These are phyloP conservation scores for Lytechinus pictus DNA, from an alignment of 35 echinoderm and acorn worm species.

Conservation along the genomic window DNA sequence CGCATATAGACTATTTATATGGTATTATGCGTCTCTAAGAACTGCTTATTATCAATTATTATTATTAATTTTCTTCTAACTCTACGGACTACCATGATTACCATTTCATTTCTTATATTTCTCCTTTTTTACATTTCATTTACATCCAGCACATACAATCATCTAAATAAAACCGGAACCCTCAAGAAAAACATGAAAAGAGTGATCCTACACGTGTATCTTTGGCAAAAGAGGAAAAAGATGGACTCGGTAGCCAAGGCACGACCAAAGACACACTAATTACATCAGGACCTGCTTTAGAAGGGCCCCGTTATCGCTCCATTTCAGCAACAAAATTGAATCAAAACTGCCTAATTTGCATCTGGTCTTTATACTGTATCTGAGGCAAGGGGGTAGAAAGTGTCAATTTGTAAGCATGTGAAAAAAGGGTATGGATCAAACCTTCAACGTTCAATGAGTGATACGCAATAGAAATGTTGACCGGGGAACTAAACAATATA, in stretches of 20 bases:
- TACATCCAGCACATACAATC: too few relatives aligned
- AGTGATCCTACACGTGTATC: neutral
- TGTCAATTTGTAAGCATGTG: neutral
- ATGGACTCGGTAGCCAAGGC: neutral
- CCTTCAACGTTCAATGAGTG: neutral
- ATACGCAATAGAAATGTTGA: too few relatives aligned
- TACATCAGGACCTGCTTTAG: neutral
- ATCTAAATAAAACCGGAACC: too few relatives aligned
- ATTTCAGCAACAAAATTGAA: neutral
- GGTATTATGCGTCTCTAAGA: too few relatives aligned
- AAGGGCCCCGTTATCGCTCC: neutral
- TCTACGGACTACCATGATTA: too few relatives aligned
- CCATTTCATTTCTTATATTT: too few relatives aligned
- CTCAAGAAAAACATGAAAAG: too few relatives aligned
- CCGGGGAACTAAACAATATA: too few relatives aligned
- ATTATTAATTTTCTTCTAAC: too few relatives aligned
- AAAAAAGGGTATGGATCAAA: neutral
- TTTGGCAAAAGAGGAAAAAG: neutral
- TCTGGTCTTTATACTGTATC: neutral
- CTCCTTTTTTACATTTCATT: too few relatives aligned
- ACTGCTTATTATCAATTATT: too few relatives aligned
- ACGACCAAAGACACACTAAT: slow-evolving; percentile 1
- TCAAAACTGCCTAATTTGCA: neutral
- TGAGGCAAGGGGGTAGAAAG: neutral
- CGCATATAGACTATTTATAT: too few relatives aligned